These are phyloP conservation scores for Ursus arctos DNA, from an alignment of 2,113 vertebrate species.

Conservation along the genomic window DNA sequence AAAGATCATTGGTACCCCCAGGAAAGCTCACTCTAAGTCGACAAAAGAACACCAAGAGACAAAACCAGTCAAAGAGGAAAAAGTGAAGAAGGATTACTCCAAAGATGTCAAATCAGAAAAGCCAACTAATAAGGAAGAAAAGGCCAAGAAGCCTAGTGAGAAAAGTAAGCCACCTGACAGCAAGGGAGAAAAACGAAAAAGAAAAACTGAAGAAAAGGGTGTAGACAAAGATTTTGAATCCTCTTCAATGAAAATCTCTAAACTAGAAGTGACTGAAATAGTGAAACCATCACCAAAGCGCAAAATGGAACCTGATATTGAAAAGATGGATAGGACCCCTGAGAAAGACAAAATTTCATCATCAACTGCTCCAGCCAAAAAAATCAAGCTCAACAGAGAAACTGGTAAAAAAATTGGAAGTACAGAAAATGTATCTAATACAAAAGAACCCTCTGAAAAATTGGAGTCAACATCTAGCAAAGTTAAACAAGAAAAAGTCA, in stretches of 20 bases:
- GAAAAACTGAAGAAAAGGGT: slow-evolving; percentile 90
- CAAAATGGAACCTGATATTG: slow-evolving; percentile 86
- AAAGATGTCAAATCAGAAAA: slow-evolving; percentile 90
- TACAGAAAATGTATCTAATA: slow-evolving; percentile 83
- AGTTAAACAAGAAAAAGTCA: slow-evolving; percentile 88
- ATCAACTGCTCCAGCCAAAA: slow-evolving; percentile 91
- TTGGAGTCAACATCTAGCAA: slow-evolving; percentile 85
- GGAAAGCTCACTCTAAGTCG: slow-evolving; percentile 89
- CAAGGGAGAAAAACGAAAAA: slow-evolving; percentile 92
- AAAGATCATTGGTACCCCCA: slow-evolving; percentile 87
- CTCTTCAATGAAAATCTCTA: slow-evolving; percentile 83
- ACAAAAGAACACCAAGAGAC: slow-evolving; percentile 90
- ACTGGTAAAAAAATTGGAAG: slow-evolving; percentile 93
- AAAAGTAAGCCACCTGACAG: slow-evolving; percentile 88
- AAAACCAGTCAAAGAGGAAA: slow-evolving; percentile 90
- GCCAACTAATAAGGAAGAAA: slow-evolving; percentile 88
- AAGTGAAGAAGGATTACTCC: slow-evolving; percentile 88
- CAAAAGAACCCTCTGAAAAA: slow-evolving; percentile 87
- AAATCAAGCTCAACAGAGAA: slow-evolving; percentile 96
- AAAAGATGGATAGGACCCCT: slow-evolving; percentile 87
- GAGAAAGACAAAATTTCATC: slow-evolving; percentile 87
- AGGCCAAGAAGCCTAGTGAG: slow-evolving; percentile 88
- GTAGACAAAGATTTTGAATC: slow-evolving; percentile 88
- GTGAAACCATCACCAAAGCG: slow-evolving; percentile 88
- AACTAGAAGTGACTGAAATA: slow-evolving; percentile 86